A percentile compares a stretch with the other conserved stretches of the same genome.
phyloP scores from a whole-genome alignment of 2,797 vertebrate species.

The Salarias fasciatus region DNA sequence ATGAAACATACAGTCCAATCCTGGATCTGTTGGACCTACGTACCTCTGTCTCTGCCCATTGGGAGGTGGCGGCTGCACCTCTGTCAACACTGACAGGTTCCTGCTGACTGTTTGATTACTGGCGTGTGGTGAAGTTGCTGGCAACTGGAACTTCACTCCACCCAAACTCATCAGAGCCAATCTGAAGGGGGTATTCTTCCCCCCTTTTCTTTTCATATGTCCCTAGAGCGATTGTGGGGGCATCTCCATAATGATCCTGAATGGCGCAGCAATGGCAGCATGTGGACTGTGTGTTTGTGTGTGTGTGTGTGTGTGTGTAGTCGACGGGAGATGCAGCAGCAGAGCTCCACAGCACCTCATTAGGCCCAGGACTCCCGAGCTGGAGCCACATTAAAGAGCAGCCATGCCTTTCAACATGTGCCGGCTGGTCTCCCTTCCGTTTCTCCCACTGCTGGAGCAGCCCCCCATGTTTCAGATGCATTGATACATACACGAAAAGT shows the following conservation, averaged over 20 bases:
- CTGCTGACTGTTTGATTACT: conserved; percentile 6
- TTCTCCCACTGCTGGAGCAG: conserved; percentile 59
- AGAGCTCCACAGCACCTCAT: conserved; percentile 84
- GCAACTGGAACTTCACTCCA: conserved; percentile 46
- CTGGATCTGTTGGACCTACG: too few species aligned
- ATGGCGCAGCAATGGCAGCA: conserved; percentile 66
- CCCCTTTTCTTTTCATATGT: conserved; percentile 22
- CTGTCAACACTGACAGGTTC: not conserved
- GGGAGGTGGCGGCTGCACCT: too few species aligned
- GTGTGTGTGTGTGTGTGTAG: conserved; percentile 61
- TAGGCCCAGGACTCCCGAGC: conserved; percentile 86
- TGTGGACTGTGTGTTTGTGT: conserved; percentile 67
- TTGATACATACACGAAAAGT: conserved; percentile 49
- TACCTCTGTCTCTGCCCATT: too few species aligned
- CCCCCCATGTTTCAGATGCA: conserved; percentile 57
- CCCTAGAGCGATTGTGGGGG: conserved; percentile 68
- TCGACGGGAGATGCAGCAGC: conserved; percentile 60
- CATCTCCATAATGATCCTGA: conserved; percentile 77
- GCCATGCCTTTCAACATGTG: conserved; percentile 90
- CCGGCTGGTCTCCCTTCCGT: conserved; percentile 80
- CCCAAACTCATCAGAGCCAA: conserved; percentile 51
- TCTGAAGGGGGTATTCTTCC: conserved; percentile 19
- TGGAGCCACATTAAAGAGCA: conserved; percentile 92
- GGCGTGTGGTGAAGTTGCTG: conserved; percentile 27
- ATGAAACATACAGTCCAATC: too few species aligned